phyloP scores from a whole-genome alignment of 2,888 invertebrate species.

The Drosophila suboccidentalis region DNA sequence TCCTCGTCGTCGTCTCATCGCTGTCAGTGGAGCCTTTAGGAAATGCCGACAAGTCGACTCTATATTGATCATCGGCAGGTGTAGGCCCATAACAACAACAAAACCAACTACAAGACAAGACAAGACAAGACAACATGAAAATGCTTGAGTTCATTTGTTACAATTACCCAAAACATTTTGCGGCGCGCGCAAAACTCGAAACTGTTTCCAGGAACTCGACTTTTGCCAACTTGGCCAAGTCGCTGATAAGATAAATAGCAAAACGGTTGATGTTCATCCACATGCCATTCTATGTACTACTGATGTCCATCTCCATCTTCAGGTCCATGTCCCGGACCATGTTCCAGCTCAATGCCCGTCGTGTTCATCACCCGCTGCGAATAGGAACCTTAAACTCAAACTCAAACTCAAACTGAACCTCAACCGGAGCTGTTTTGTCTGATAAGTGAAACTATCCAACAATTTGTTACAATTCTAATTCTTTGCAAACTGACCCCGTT shows the following conservation, averaged over 20 bases:
- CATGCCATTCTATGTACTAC: slow-evolving; percentile 38
- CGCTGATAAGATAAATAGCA: slow-evolving; percentile 75
- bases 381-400: slow-evolving; percentile 9
- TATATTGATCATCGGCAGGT: slow-evolving; percentile 57
- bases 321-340: slow-evolving; percentile 5
- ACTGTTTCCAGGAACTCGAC: slow-evolving; percentile 48
- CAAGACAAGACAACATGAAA: slow-evolving; percentile 14
- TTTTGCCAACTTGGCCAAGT: slow-evolving; percentile 60
- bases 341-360: slow-evolving; percentile 32
- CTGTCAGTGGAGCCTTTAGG: slow-evolving; percentile 48
- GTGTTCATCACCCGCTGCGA: slow-evolving; percentile 61
- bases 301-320: slow-evolving; percentile 46
- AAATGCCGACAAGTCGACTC: slow-evolving; percentile 33
- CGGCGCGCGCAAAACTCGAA: slow-evolving; percentile 37
- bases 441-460: slow-evolving; percentile 28
- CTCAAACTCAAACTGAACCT: background rate
- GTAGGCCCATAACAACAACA: slow-evolving; percentile 38
- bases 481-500: slow-evolving; percentile 56
- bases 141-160: slow-evolving; percentile 62
- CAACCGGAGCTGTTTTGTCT: slow-evolving; percentile 15
- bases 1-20: slow-evolving; percentile 2
- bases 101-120: slow-evolving; percentile 24
- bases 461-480: slow-evolving; percentile 64
- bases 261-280: slow-evolving; percentile 41
- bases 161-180: slow-evolving; percentile 73